These are phyloP conservation scores for Hartigia nigra DNA, from an alignment of 2,888 invertebrate genomes.

Conservation along the genomic window DNA sequence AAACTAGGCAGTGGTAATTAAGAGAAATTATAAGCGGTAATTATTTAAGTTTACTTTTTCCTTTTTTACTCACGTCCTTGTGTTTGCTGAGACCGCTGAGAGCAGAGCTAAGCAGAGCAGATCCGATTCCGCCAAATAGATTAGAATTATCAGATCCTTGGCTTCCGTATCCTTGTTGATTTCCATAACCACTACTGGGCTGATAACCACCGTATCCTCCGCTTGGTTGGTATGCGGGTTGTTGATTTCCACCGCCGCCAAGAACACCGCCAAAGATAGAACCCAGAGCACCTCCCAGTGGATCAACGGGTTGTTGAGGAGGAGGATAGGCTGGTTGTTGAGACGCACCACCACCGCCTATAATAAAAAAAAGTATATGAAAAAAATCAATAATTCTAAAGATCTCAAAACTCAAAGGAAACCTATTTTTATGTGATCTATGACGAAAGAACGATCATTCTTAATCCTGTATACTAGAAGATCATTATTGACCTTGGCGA, in stretches of 20 bases:
- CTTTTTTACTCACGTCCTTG: conserved; percentile 50
- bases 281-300: conserved; percentile 49
- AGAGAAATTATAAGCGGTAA: neutral
- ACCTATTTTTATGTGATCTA: neutral
- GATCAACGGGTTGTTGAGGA: conserved; percentile 41
- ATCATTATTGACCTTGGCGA: conserved; percentile 19
- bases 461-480: neutral
- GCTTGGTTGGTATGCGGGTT: conserved; percentile 47
- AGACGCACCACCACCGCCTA: conserved; percentile 28
- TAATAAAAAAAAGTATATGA: neutral
- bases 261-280: conserved; percentile 58
- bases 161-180: conserved; percentile 33
- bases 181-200: conserved; percentile 40
- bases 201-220: conserved; percentile 47
- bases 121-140: conserved; percentile 52
- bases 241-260: conserved; percentile 52
- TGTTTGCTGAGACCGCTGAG: conserved; percentile 55
- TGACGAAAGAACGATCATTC: neutral
- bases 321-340: conserved; percentile 27
- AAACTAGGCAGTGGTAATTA: neutral
- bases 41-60: neutral
- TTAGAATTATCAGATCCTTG: conserved; percentile 32
- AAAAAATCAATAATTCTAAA: neutral
- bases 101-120: conserved; percentile 55
- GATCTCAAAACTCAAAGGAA: neutral